These are phyloP conservation scores for Stenoptilia bipunctidactyla DNA, from an alignment of 2,888 invertebrate species.

Conservation along the genomic window DNA sequence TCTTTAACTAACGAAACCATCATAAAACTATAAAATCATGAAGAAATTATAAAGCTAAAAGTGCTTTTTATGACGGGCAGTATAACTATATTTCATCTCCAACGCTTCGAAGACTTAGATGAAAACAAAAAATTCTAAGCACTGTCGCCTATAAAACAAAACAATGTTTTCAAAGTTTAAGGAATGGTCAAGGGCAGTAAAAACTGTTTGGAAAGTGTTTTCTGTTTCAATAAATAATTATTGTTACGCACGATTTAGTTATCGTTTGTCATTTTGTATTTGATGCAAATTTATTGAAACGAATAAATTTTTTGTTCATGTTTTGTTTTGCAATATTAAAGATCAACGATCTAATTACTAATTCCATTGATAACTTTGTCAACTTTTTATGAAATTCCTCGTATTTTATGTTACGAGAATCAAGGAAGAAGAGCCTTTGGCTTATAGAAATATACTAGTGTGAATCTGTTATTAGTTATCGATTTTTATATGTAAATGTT, in stretches of 20 bases:
- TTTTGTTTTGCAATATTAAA: too few relatives aligned
- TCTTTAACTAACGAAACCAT: slow-evolving; percentile 38
- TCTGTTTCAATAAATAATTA: slow-evolving; percentile 39
- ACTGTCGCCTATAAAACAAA: slow-evolving; percentile 29
- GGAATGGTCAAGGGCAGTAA: slow-evolving; percentile 53
- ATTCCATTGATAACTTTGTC: too few relatives aligned
- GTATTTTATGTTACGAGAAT: too few relatives aligned
- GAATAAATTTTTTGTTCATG: too few relatives aligned
- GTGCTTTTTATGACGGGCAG: slow-evolving; percentile 48
- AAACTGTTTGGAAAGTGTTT: slow-evolving; percentile 40
- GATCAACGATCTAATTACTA: too few relatives aligned
- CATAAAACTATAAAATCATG: slow-evolving; percentile 60
- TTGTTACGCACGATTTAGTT: slow-evolving; percentile 52
- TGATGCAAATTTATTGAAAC: slow-evolving; percentile 37
- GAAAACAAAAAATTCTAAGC: slow-evolving; percentile 22
- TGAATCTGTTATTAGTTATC: too few relatives aligned
- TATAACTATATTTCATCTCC: slow-evolving; percentile 62
- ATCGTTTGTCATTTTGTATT: slow-evolving; percentile 51
- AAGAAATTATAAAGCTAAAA: slow-evolving; percentile 42
- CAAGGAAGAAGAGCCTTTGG: too few relatives aligned
- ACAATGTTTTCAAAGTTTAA: slow-evolving; percentile 42
- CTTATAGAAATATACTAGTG: too few relatives aligned
- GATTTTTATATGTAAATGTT: too few relatives aligned
- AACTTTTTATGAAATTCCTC: too few relatives aligned
- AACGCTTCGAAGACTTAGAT: slow-evolving; percentile 26